Evolutionary conservation across 2,797 vertebrate species (phyloP), one percentile per base, ranked within the genome.

Genomic region (Chaetophractus vellerosus): DNA sequence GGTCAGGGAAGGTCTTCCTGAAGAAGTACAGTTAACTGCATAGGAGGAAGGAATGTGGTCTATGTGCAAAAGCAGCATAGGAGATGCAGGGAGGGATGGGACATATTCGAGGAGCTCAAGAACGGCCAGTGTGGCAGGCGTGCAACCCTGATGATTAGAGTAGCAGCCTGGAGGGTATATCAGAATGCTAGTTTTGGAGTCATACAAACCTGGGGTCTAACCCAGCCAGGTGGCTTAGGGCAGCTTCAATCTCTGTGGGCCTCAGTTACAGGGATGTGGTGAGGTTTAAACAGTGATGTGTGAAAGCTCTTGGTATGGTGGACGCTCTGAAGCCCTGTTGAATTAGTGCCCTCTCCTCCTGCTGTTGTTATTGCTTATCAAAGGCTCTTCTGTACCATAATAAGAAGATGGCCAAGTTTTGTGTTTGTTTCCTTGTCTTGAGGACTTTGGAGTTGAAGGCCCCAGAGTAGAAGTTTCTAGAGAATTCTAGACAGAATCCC

Each of bases 401-500:
- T 9, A 83, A 64, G 55, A 91, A 28, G 55, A 86, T 45, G 72
- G 66, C 23, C 2, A 36, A 31, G 5, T 45, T 91, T 80, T 84
- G 23, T 59, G 16, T 90, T 45, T 87, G 31, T 72, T 91, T 72
- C n/a, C n/a, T 18, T 78, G 36, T 78, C 52, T 41, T 83, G 6
- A 64, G 45, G 45, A 50, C 10, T 57, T 80, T 16, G 33, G 64
- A 5, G 14, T 15, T 80, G 63, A 75, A 85, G 52, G 1, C n/a
- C 24, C n/a, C 12, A 57, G 59, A 33, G n/a, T 15, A 95, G 52
- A 82, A 87, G 36, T 75, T 81, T 93, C 72, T 57, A 55, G 45
- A 69, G 26, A 86, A 55, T 19, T 12, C 1, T 23, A 59, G 74
- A 68, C 48, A 36, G 68, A 63, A 0, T 24, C 14, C 59, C 2